Base-by-base conservation (phyloP, 2,797 vertebrate species). In the Acrossocheilus wenchowensis region DNA sequence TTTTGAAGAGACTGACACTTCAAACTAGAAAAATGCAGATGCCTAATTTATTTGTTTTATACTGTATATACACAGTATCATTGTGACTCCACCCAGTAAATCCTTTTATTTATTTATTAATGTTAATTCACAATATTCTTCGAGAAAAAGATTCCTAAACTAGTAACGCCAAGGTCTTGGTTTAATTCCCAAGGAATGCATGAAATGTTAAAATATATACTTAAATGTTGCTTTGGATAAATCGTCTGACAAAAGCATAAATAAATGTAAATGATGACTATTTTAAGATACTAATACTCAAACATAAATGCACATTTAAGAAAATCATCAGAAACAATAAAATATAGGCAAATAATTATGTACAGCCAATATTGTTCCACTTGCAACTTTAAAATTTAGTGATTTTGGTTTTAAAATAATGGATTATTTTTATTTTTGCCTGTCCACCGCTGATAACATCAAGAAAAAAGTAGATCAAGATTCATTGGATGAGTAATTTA, bases 1-100 rank as follows among this genome's bases (percentile, higher is more conserved):
- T 68, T 80, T 15, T 86, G 36, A 79, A 71, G n/a, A 82, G 41
- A 66, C 34, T 68, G 17, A 62, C n/a, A 10, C 17, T 39, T 48
- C 12, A 68, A 23, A 11, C 36, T 4, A 15, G 48, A 45, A 34
- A 81, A 79, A 43, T 80, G 57, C 39, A 45, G 39, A 64, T 57
- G 43, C 12, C 69, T 45, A 3, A 72, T 43, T 80, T 6, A 30
- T 45, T 64, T 64, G 60, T 17, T 4, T 69, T 21, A 69, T 36
- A 39, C 36, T n/a, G 21, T 43, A 23, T 43, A n/a, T 26, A 26
- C 0, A 5, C 60, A 26, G n/a, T 26, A 62, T 62, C 57, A 12
- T 26, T 14, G 11, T 26, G 60, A 62, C 60, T 62, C 1, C 0
- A 6, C 6, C 7, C 36, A 26, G 52, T 39, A 17, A 60, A n/a